Conservation (phyloP, 2,888 invertebrate species). For the Willowsia nigromaculata region DNA sequence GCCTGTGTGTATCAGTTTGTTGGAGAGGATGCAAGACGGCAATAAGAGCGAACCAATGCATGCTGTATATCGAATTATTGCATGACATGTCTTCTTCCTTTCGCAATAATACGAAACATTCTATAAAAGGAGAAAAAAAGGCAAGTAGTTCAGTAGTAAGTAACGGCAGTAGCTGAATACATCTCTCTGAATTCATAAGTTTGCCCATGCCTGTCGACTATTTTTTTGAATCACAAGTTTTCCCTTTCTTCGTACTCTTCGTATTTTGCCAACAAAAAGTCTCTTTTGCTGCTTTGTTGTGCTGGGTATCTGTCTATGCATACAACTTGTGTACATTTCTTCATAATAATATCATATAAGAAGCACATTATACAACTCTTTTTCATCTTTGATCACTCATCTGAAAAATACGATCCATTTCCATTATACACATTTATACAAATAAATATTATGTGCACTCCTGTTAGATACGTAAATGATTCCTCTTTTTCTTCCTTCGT, state of each 20-base stretch:
- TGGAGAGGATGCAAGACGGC: neutral
- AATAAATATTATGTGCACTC: conserved; percentile 54
- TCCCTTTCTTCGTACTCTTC: conserved; percentile 29
- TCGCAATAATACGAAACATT: conserved; percentile 33
- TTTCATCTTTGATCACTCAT: conserved; percentile 64
- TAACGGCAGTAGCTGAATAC: neutral
- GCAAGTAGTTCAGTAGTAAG: neutral
- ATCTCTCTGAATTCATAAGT: conserved; percentile 34
- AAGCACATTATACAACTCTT: neutral
- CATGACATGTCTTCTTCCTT: conserved; percentile 43
- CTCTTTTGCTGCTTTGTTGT: neutral
- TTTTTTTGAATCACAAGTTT: conserved; percentile 47
- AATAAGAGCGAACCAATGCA: neutral
- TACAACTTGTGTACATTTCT: neutral
- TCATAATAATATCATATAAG: neutral
- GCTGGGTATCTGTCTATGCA: neutral
- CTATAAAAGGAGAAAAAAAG: conserved; percentile 1
- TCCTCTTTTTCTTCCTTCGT: neutral
- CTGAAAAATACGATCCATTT: conserved; percentile 67
- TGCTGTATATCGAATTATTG: conserved; percentile 64
- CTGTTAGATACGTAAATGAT: conserved; percentile 27
- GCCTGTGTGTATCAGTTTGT: neutral
- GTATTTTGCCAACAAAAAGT: conserved; percentile 45
- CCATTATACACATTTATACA: conserved; percentile 49
- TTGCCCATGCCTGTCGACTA: conserved; percentile 44